Base-by-base conservation (phyloP, 2,888 invertebrate genomes). In the Adelphocoris suturalis region DNA sequence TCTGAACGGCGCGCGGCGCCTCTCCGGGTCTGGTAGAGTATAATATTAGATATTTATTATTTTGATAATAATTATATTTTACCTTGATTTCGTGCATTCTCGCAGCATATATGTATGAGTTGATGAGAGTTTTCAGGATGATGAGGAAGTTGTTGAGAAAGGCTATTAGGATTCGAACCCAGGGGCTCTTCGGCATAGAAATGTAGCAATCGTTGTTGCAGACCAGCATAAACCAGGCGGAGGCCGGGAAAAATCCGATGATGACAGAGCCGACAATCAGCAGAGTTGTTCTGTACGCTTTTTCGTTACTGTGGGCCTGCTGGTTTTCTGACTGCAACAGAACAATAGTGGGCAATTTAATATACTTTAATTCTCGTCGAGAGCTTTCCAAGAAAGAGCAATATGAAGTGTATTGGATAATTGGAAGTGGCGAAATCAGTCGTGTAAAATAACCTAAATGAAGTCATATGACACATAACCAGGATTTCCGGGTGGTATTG, bases 71-170 rank as follows among this genome's bases (percentile, higher is more conserved):
- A n/a, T 19, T 4, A 1, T 75, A 52, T 11, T 52, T 11, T 92
- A 95, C 95, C 94, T 94, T 94, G 89, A 96, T 95, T 92, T 96
- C 96, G 89, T 95, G 94, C 94, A 96, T 95, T 88, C 96, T 93
- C 9, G 95, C 94, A 12, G 95, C 95, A 92, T 96, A 96, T 87
- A 96, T 95, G 91, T 96, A 95, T 0, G 96, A 95, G 93, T 96
- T 95, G 61, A 94, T 94, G 87, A 96, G 93, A 48, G 95, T 95
- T 92, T 96, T 96, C 91, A 95, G 93, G 82, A 96, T 95, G 76
- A 96, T 94, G 86, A 96, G 94, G 19, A 94, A 93, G 92, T 95
- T 95, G 86, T 48, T 87, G 23, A 93, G 93, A 37, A 93, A 91
- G 86, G 93, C 93, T 91, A 93, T 93, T 47, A 93, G 90, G 90